A percentile compares a stretch with the other conserved stretches of the same genome.
Conservation (phyloP, 1,140 invertebrate species). For the Tribolium castaneum region DNA sequence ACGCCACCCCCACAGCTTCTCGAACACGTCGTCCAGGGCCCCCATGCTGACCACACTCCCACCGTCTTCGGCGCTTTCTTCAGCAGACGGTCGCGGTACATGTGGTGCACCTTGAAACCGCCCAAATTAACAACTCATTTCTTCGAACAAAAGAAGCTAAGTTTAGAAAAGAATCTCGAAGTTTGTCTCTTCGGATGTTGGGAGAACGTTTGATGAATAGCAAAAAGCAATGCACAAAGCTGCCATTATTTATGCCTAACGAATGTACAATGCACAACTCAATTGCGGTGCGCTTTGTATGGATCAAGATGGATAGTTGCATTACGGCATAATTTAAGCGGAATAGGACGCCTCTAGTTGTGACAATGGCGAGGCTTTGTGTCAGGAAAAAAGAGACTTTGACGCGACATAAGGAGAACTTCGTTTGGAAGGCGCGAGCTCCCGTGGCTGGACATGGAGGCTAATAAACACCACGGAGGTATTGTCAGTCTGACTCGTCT, state of each 20-base stretch:
- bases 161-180: neutral
- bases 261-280: constrained; percentile 41
- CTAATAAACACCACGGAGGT: neutral
- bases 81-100: constrained; percentile 57
- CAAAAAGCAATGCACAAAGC: constrained; percentile 20
- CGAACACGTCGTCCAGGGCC: constrained; percentile 69
- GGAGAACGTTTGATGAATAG: constrained; percentile 18
- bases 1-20: constrained; percentile 70
- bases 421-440: neutral
- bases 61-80: constrained; percentile 55
- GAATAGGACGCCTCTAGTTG: constrained; percentile 29
- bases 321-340: constrained; percentile 29
- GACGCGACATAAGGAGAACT: no score
- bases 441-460: neutral
- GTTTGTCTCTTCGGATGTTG: neutral
- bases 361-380: neutral
- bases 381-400: no score
- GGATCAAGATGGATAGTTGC: constrained; percentile 36
- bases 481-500: neutral
- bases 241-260: constrained; percentile 39
- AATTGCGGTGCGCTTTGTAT: constrained; percentile 38
- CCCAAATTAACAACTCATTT: neutral
- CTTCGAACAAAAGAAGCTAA: no score
- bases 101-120: constrained; percentile 58
- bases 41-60: constrained; percentile 69